Base-by-base conservation (phyloP, 2,888 invertebrate genomes). In the Melanotus villosus region DNA sequence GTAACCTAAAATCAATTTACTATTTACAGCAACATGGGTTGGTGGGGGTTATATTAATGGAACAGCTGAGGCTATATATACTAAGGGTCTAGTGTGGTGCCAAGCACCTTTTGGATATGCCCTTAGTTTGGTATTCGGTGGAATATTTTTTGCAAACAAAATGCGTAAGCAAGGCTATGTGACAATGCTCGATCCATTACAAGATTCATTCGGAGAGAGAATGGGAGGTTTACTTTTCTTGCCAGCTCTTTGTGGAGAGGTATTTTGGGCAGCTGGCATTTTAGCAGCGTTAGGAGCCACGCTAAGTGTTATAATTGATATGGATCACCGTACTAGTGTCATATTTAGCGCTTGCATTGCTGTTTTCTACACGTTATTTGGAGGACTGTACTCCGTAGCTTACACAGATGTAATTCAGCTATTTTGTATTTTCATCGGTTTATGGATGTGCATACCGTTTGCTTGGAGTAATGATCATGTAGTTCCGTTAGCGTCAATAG, bases 11-110 rank as follows among this genome's bases (percentile, higher is more conserved):
- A n/a, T n/a, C n/a, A n/a, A n/a, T n/a, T n/a, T n/a, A n/a, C n/a
- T n/a, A n/a, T n/a, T n/a, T n/a, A n/a, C 85, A 96, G 98, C 99
- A 50, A 99, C 99, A 12, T 99, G 99, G 99, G 99, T 99, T 59
- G 99, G 99, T 72, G 99, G 99, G 43, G 99, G 98, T 57, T 99
- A 99, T 87, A 99, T 99, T 84, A 99, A 99, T 85, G 99, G 99
- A 73, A 98, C 99, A 14, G 98, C 99, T 21, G 99, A 99, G 87
- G 95, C 95, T 50, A 96, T 99, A 80, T 98, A 96, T 87, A 95
- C 95, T 38, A 91, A 90, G 70, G 98, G 97, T 0, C 87, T 99
- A 80, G 91, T 98, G 43, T 98, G 98, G 97, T 98, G 98, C 85
- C 98, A 98, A 87, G 99, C 99, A 60, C 99, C 99, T n/a, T 95